Conservation (phyloP, 2,888 invertebrate genomes). For the Melinaea menophilus region DNA sequence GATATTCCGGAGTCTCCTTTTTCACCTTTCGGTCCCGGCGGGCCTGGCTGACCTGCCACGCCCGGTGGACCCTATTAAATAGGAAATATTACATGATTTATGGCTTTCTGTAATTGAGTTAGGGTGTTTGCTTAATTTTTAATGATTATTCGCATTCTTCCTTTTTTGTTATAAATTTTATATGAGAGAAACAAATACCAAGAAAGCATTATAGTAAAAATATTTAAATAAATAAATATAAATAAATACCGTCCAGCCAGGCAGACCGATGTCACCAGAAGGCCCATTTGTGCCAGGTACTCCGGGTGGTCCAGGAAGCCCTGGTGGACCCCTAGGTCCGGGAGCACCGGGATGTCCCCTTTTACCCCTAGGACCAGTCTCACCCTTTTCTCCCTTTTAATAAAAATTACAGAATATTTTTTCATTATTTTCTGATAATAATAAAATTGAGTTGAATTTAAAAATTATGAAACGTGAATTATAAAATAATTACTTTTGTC, state of each 20-base stretch:
- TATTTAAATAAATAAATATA: not conserved
- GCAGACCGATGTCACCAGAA: conserved; percentile 86
- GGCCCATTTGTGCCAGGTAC: conserved; percentile 82
- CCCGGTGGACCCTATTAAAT: conserved; percentile 83
- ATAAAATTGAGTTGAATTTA: no score
- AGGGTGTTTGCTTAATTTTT: not conserved
- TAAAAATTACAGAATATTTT: not conserved
- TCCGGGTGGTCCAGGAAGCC: conserved; percentile 84
- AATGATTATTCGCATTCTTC: not conserved
- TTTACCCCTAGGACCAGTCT: conserved; percentile 65
- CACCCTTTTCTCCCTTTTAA: conserved; percentile 66
- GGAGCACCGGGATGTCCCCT: conserved; percentile 89
- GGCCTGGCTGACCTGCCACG: conserved; percentile 80
- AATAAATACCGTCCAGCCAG: conserved; percentile 84
- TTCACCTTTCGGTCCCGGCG: conserved; percentile 80
- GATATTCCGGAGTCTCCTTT: conserved; percentile 81
- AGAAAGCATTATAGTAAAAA: not conserved
- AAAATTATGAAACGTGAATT: not conserved
- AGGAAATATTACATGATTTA: conserved; percentile 30
- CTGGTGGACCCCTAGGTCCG: conserved; percentile 86
- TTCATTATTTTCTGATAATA: no score
- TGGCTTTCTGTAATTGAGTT: conserved; percentile 15
- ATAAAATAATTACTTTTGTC: conserved; percentile 61
- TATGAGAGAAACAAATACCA: not conserved
- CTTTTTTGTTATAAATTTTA: no score